Base-by-base conservation (phyloP, 1,140 invertebrate genomes). In the Rhyzopertha dominica region DNA sequence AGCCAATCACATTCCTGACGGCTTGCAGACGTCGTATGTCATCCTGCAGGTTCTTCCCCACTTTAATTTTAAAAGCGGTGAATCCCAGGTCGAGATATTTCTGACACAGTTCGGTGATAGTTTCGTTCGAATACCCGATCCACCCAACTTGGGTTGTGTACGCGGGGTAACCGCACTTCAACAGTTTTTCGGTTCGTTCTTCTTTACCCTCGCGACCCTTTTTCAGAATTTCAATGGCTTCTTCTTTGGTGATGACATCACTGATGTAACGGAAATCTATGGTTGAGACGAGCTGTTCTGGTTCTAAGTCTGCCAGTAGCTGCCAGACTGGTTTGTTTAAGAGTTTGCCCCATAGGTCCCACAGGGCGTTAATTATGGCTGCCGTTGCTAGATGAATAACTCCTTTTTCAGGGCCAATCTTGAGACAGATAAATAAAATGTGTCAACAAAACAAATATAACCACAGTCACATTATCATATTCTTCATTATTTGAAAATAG, bases 341-440 rank as follows among this genome's bases (percentile, higher is more conserved):
- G 1, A 87, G 71, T 59, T 84, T 79, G 1, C 82, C 89, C 90
- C 90, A 93, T 17, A 95, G 68, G 68, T 95, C 92, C 91, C 91
- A 95, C 1, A 95, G 61, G 5, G 89, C 85, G 69, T 95, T 95
- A 1, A 92, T 64, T 31, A 95, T 79, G 5, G 88, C 91, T 2
- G 86, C 89, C n/a, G 80, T 80, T 0, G 90, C 91, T 40, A 95
- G 69, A 72, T 95, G 90, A 8, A 81, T 80, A 0, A 90, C 90
- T 18, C 92, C 91, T 73, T 94, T 95, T 63, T 95, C 90, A 17
- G 91, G 91, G 5, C 91, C 92, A 40, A 95, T 74, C 87, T 90
- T n/a, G n/a, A n/a, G n/a, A n/a, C n/a, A n/a, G n/a, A 44, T 43
- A n/a, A n/a, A n/a, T n/a, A n/a, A n/a, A n/a, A n/a, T n/a, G n/a